phyloP scores from a whole-genome alignment of 2,797 vertebrate genomes.

The Champsocephalus esox region DNA sequence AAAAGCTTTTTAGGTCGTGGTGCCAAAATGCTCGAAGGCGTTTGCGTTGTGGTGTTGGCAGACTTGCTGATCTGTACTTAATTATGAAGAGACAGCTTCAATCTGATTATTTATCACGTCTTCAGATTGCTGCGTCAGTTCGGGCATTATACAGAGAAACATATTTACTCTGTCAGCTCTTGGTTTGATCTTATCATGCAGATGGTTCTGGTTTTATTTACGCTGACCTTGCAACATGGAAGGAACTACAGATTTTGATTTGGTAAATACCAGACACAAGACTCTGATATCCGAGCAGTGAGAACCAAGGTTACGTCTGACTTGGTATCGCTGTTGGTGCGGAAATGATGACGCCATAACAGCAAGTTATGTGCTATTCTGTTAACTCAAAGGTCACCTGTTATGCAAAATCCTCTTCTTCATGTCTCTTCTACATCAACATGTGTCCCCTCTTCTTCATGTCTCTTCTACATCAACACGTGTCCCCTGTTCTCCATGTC shows the following conservation, averaged over 20 bases:
- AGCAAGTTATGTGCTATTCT: neutral
- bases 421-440: too few relatives aligned
- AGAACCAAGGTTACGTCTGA: neutral
- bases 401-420: too few relatives aligned
- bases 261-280: neutral
- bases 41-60: neutral
- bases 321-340: too few relatives aligned
- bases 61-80: neutral
- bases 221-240: neutral
- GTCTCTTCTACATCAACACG: too few relatives aligned
- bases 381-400: too few relatives aligned
- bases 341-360: neutral
- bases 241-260: neutral
- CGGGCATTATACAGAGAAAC: neutral
- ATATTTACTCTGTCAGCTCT: rapidly evolving
- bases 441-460: too few relatives aligned
- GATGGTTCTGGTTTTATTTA: neutral
- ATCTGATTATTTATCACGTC: neutral
- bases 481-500: too few relatives aligned
- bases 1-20: slow-evolving; percentile 1
- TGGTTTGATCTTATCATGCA: neutral
- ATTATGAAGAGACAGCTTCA: neutral
- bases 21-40: neutral
- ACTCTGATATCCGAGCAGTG: neutral
- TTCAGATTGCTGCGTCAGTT: neutral